Base-by-base conservation (phyloP, 2,113 vertebrate genomes). In the human (Homo sapiens) region DNA sequence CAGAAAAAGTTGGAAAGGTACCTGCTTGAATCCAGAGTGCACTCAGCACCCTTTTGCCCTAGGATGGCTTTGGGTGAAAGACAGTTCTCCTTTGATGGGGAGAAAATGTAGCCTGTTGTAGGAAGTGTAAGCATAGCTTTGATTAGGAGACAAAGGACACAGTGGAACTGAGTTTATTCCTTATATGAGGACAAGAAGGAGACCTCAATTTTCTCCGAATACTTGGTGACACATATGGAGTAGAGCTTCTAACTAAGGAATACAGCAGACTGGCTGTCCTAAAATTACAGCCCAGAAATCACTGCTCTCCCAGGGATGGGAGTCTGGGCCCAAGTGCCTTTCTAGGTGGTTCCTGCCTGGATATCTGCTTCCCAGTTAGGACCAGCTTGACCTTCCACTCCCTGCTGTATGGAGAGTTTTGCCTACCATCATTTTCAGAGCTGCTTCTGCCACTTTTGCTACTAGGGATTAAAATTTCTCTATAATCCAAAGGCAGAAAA, bases 261-360 rank as follows among this genome's bases (percentile, higher is more conserved):
- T 0, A 2, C 3, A 40, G 52, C 17, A n/a, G 48, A 22, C 57
- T 72, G 10, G 6, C 30, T 80, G 17, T 43, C 45, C n/a, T 32
- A 5, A 82, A 40, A 27, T 32, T 9, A 38, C 10, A 59, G 7
- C n/a, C 9, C 8, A 40, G 86, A 87, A 64, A 64, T 40, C 12
- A 0, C 17, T 5, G 8, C 11, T 52, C 1, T 4, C 1, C 20
- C 14, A 0, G 13, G 1, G 6, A 30, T 61, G 23, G 35, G n/a
- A 9, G 8, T 23, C 61, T 27, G 25, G 48, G 25, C 4, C 22
- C 38, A 16, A 3, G 1, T 14, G 38, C 8, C 61, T 78, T 68
- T 45, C 32, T 68, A 20, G 8, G 30, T 43, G 48, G 45, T 12
- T 20, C 38, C 40, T 38, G 5, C 16, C 40, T n/a, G n/a, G 50